Percentiles rank a stretch among this genome's conserved stretches.
phyloP scores from a whole-genome alignment of 1,140 invertebrate species.

The Lepidurus couesii region DNA sequence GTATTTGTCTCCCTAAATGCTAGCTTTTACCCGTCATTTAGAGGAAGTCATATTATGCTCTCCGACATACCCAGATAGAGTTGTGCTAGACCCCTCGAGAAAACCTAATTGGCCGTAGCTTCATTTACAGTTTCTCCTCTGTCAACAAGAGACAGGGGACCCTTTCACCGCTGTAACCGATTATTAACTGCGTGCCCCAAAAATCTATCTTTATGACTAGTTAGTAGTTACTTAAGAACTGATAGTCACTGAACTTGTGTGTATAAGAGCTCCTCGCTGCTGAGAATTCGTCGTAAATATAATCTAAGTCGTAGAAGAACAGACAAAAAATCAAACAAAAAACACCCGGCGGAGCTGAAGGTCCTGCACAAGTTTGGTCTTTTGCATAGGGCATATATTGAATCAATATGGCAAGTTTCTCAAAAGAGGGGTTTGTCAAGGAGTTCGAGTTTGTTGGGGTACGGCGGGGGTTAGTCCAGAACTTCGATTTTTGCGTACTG shows the following conservation, averaged over 20 bases:
- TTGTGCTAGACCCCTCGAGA: neutral
- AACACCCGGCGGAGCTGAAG: too few species aligned
- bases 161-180: too few species aligned
- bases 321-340: too few species aligned
- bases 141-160: too few species aligned
- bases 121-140: too few species aligned
- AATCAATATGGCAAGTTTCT: slow-evolving; percentile 2
- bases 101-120: neutral
- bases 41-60: neutral
- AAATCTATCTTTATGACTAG: too few species aligned
- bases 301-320: too few species aligned
- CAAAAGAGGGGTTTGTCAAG: neutral
- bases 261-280: too few species aligned
- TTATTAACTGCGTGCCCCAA: too few species aligned
- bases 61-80: neutral
- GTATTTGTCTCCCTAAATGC: slow-evolving; percentile 15
- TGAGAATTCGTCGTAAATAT: too few species aligned
- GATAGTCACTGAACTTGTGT: too few species aligned
- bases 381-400: neutral
- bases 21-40: neutral
- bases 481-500: slow-evolving; percentile 1
- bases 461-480: neutral
- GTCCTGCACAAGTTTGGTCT: neutral
- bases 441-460: neutral
- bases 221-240: too few species aligned